A percentile compares a stretch with the other conserved stretches of the same genome.
These are phyloP conservation scores for Celastrina argiolus DNA, from an alignment of 2,888 invertebrate species.

Conservation along the genomic window DNA sequence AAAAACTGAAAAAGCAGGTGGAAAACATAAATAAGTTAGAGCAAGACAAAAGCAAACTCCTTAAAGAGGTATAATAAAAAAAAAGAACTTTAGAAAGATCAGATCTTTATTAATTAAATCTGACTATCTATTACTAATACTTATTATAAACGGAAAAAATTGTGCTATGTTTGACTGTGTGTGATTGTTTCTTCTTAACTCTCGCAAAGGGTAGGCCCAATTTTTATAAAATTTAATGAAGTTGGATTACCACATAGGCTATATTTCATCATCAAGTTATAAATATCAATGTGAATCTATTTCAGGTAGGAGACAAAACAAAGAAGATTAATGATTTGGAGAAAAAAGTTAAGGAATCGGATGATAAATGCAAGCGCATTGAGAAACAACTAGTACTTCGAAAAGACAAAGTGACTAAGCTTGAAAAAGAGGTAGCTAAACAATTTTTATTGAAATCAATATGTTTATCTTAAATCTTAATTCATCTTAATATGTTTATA, in stretches of 20 bases:
- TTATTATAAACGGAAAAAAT: too few species aligned
- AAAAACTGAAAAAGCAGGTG: constrained; percentile 79
- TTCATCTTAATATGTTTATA: not conserved
- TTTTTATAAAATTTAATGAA: too few species aligned
- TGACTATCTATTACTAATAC: too few species aligned
- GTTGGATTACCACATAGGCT: too few species aligned
- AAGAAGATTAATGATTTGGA: constrained; percentile 81
- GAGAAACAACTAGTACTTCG: constrained; percentile 75
- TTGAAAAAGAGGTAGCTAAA: constrained; percentile 80
- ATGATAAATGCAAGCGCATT: constrained; percentile 80
- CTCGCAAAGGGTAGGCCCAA: too few species aligned
- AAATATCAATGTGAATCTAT: constrained; percentile 20
- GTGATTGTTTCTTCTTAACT: too few species aligned
- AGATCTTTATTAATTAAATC: not conserved
- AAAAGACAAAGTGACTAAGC: constrained; percentile 77
- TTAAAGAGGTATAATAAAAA: constrained; percentile 70
- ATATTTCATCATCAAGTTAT: too few species aligned
- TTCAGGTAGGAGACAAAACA: constrained; percentile 79
- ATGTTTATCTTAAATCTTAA: not conserved
- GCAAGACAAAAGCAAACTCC: constrained; percentile 77
- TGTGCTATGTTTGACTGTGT: too few species aligned
- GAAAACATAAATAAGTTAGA: constrained; percentile 67
- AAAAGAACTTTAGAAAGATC: not conserved
- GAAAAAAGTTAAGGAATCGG: constrained; percentile 81
- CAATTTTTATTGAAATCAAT: too few species aligned